phyloP scores from a whole-genome alignment of 53 echinoderm and acorn worm genomes.

The Luidia sarsii region DNA sequence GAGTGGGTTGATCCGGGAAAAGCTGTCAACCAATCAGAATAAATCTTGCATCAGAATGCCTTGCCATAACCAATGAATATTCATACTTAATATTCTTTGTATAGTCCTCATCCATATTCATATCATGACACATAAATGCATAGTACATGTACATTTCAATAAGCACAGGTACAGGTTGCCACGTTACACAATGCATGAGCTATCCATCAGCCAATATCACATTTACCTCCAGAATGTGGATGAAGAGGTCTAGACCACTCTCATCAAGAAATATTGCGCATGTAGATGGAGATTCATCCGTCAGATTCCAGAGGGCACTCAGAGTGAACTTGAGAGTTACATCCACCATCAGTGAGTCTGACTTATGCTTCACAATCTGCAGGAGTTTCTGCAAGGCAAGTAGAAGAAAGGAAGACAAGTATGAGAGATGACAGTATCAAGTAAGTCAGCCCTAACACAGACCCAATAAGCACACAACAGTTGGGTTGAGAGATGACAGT shows the following conservation, averaged over 20 bases:
- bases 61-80: too few relatives aligned
- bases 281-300: conserved; percentile 96
- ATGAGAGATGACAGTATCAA: too few relatives aligned
- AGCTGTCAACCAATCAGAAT: too few relatives aligned
- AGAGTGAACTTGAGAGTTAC: conserved; percentile 96
- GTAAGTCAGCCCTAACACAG: too few relatives aligned
- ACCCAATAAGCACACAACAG: too few relatives aligned
- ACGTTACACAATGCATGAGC: too few relatives aligned
- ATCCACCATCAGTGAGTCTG: conserved; percentile 78
- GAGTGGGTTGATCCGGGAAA: conserved; percentile 85
- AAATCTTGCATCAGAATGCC: too few relatives aligned
- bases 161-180: background rate
- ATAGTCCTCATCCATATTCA: too few relatives aligned
- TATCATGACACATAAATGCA: background rate
- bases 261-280: conserved; percentile 96
- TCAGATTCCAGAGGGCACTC: conserved; percentile 98
- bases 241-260: conserved; percentile 94
- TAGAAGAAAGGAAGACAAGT: background rate
- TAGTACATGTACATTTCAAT: background rate
- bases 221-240: conserved; percentile 85
- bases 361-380: conserved; percentile 93
- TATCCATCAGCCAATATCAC: background rate
- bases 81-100: too few relatives aligned
- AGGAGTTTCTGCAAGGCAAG: conserved; percentile 87
- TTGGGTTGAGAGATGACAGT: too few relatives aligned